Evolutionary conservation across 2,797 vertebrate species (phyloP).

Genomic region (Poecilia velifera): DNA sequence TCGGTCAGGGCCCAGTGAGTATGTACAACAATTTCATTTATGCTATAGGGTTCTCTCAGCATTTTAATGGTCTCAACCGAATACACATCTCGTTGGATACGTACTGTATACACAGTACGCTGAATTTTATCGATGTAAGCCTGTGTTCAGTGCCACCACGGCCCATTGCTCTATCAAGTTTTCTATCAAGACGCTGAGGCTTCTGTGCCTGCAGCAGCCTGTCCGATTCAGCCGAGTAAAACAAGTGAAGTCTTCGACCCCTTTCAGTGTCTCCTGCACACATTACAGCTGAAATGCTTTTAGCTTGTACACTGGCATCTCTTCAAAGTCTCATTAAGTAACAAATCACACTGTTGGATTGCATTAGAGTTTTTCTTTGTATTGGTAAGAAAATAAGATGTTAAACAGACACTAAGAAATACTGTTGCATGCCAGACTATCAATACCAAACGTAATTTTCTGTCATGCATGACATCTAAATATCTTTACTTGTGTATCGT

Average conservation of each 20-base stretch:
- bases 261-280: slow-evolving; percentile 33
- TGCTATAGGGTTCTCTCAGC: slow-evolving; percentile 81
- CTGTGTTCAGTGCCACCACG: slow-evolving; percentile 72
- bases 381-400: background rate
- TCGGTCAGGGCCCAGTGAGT: slow-evolving; percentile 85
- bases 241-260: slow-evolving; percentile 66
- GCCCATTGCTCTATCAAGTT: slow-evolving; percentile 77
- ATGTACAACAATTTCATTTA: slow-evolving; percentile 85
- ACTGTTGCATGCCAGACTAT: background rate
- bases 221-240: slow-evolving; percentile 77
- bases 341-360: background rate
- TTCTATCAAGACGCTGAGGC: slow-evolving; percentile 68
- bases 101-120: slow-evolving; percentile 69
- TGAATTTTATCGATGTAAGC: slow-evolving; percentile 81
- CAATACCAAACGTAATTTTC: background rate
- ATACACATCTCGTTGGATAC: slow-evolving; percentile 77
- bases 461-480: background rate
- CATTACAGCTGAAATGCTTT: slow-evolving; percentile 31
- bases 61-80: slow-evolving; percentile 82
- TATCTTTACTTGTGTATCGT: background rate
- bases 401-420: background rate
- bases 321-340: slow-evolving; percentile 4
- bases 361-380: background rate
- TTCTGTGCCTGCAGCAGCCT: slow-evolving; percentile 68
- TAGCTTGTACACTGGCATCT: slow-evolving; percentile 25